Evolutionary conservation across 2,888 invertebrate genomes (phyloP).

Genomic region (Drosophila rubida): DNA sequence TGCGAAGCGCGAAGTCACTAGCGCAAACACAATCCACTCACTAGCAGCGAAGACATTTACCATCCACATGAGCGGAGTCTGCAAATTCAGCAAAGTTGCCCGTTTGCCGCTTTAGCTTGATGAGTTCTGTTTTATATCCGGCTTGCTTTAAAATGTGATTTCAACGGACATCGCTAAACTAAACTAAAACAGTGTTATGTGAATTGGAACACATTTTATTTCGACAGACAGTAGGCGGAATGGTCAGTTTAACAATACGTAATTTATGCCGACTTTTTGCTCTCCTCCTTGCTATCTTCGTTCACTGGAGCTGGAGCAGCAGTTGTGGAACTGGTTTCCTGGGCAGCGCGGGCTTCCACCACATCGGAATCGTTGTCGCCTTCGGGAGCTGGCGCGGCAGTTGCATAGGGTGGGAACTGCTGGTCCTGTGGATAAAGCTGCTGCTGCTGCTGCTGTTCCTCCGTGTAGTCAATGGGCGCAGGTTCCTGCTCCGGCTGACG

Average conservation of each 20-base stretch:
- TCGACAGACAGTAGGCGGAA: constrained; percentile 12
- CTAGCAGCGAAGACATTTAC: constrained; percentile 33
- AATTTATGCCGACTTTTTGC: constrained; percentile 56
- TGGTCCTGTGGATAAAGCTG: constrained; percentile 67
- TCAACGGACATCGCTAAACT: no score
- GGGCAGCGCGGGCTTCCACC: constrained; percentile 73
- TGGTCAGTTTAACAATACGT: constrained; percentile 11
- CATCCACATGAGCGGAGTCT: constrained; percentile 52
- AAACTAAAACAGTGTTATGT: background rate
- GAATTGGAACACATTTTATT: constrained; percentile 29
- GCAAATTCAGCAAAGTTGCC: constrained; percentile 28
- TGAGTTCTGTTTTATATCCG: no score
- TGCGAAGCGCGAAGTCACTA: background rate
- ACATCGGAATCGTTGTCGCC: constrained; percentile 73
- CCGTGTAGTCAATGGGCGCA: constrained; percentile 72
- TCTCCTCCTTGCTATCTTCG: constrained; percentile 55
- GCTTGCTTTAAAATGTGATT: no score
- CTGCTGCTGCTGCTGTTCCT: constrained; percentile 46
- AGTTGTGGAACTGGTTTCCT: constrained; percentile 53
- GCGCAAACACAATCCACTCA: constrained; percentile 35
- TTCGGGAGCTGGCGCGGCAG: constrained; percentile 46
- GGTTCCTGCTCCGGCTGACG: constrained; percentile 69
- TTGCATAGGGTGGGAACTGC: constrained; percentile 70
- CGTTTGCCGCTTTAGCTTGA: background rate
- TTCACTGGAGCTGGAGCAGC: constrained; percentile 59